Base-by-base conservation (phyloP, 1,140 invertebrate genomes). In the Zaprionus tsacasi region DNA sequence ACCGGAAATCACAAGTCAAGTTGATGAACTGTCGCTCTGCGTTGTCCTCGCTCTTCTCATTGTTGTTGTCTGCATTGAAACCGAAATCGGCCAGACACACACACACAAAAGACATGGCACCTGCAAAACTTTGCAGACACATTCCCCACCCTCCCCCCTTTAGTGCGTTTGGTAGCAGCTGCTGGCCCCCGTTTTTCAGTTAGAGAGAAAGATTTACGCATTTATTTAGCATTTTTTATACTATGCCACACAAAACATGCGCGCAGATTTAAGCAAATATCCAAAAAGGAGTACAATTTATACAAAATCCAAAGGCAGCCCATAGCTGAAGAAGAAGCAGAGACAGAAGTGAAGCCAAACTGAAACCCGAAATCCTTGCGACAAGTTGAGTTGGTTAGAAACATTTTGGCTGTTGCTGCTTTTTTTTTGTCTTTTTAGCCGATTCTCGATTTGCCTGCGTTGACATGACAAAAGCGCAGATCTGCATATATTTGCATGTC, bases 401-500 rank as follows among this genome's bases (percentile, higher is more conserved):
- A 72, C 40, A 45, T 15, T 45, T 45, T 45, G 40, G 72, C 33
- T 72, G 45, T 8, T n/a, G 21, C 21, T 21, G 21, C 21, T 21
- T 21, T 50, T 50, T 76, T 81, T 85, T 75, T n/a, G n/a, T 67
- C 55, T 48, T 80, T 48, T 80, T 80, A 71, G 72, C 70, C 76
- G 82, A 67, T 81, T 85, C 70, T 78, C 82, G 85, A 89, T 89
- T 91, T 91, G 90, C 82, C 90, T 87, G 80, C 88, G 82, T 91
- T 91, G 88, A 91, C 90, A 91, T 91, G 82, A 85, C 86, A 81
- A 91, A 91, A 91, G 90, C 90, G 76, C 72, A 88, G 85, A 91
- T 91, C 90, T 91, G 89, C 89, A 91, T 91, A 91, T 70, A 91
- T 91, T 91, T 90, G 89, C 90, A 91, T 91, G 87, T 88, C 87